phyloP scores from a whole-genome alignment of 2,113 vertebrate genomes.

The Passer montanus region DNA sequence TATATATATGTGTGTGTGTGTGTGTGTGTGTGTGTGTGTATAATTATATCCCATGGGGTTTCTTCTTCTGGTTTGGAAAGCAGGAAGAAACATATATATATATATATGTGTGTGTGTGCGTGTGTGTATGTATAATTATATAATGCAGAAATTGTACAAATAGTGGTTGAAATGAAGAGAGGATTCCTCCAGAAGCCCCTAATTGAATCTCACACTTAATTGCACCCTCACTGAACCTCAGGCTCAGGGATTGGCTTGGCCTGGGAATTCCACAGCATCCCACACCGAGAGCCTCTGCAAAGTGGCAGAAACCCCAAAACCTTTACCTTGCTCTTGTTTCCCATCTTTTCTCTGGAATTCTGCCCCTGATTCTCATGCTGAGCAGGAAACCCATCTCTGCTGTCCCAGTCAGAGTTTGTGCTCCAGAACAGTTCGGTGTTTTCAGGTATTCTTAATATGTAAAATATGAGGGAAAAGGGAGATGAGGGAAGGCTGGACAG shows the following conservation, averaged over 20 bases:
- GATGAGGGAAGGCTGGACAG: neutral
- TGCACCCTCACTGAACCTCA: slow-evolving; percentile 16
- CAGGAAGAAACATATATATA: neutral
- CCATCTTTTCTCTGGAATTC: neutral
- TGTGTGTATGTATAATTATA: neutral
- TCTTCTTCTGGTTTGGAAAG: neutral
- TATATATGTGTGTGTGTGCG: no score
- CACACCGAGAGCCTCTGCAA: neutral
- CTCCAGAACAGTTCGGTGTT: neutral
- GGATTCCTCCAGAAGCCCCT: neutral
- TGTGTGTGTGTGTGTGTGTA: neutral
- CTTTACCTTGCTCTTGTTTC: neutral
- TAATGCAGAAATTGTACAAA: slow-evolving; percentile 2
- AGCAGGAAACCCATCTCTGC: neutral
- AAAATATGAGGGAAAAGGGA: neutral
- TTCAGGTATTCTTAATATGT: neutral
- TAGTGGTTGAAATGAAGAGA: neutral
- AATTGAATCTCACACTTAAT: slow-evolving; percentile 44
- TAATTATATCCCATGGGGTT: neutral
- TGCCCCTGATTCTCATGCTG: rapidly evolving
- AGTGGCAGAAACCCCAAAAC: neutral
- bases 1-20: no score
- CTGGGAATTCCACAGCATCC: neutral
- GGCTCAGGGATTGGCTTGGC: neutral
- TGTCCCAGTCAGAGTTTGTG: neutral